Conservation (phyloP, 2,113 vertebrate species). For the Hydropotes inermis region DNA sequence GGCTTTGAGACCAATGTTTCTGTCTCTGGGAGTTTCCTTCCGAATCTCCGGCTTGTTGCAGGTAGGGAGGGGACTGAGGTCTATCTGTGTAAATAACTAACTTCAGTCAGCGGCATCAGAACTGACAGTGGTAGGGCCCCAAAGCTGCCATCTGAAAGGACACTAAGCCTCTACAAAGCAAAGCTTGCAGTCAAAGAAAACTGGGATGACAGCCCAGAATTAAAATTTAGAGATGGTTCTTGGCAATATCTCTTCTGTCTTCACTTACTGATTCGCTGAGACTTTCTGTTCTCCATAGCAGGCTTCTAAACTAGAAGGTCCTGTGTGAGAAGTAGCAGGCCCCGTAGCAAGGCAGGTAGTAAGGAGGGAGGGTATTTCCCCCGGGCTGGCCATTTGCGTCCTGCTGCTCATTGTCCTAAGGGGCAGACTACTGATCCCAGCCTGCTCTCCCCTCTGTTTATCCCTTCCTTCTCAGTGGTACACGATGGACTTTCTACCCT, state of each 20-base stretch:
- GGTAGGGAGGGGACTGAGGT: background rate
- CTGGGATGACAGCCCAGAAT: background rate
- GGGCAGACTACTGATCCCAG: background rate
- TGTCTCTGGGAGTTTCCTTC: background rate
- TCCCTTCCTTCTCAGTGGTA: background rate
- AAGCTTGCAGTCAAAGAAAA: background rate
- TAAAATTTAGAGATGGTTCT: background rate
- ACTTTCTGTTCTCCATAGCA: background rate
- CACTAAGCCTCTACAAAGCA: background rate
- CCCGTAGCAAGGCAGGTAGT: no score
- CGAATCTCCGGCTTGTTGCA: background rate
- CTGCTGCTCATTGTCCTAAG: background rate
- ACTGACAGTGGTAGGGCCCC: background rate
- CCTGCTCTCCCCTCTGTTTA: background rate
- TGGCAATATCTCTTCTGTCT: background rate
- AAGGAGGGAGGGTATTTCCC: background rate
- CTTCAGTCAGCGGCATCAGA: background rate
- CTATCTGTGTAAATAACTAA: background rate
- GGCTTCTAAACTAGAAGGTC: background rate
- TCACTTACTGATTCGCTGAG: background rate
- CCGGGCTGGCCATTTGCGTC: background rate
- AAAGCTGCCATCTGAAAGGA: background rate
- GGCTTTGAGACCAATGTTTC: background rate
- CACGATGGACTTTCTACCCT: background rate
- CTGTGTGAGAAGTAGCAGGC: background rate